Evolutionary conservation across 2,113 vertebrate genomes (phyloP).

Genomic region (Sarotherodon lohbergeri): DNA sequence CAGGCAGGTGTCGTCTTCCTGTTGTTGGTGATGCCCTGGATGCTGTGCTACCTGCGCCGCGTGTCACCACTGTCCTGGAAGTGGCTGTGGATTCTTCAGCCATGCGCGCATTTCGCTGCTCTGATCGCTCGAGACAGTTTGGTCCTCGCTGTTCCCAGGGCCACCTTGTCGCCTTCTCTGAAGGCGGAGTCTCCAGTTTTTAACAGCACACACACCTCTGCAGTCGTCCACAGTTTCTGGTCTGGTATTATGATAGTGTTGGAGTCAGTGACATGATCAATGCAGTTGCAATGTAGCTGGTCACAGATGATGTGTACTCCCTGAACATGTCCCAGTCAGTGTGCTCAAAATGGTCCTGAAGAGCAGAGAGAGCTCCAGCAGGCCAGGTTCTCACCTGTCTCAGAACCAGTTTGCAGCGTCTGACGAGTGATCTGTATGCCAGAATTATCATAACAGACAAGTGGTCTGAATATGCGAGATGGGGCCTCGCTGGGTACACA

Average conservation of each 20-base stretch:
- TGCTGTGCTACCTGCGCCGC: not conserved
- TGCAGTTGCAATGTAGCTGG: not conserved
- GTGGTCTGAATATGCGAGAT: not conserved
- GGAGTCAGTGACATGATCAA: not conserved
- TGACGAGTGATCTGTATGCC: not conserved
- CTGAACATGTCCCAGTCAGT: not conserved
- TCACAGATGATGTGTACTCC: not conserved
- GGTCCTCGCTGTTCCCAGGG: not conserved
- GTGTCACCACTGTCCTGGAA: not conserved
- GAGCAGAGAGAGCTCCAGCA: not conserved
- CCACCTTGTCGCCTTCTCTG: not conserved
- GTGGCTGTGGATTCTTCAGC: not conserved
- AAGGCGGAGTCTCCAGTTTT: not conserved
- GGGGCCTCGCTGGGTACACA: not conserved
- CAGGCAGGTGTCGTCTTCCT: not conserved
- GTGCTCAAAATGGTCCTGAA: not conserved
- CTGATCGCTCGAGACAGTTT: not conserved
- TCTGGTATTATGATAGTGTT: not conserved
- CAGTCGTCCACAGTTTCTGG: not conserved
- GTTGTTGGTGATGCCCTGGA: not conserved
- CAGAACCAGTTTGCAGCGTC: not conserved
- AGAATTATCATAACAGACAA: not conserved
- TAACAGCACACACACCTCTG: not conserved
- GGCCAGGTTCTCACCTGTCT: not conserved
- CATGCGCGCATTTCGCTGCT: rapidly evolving